Conservation (phyloP, 2,797 vertebrate genomes). For the Dicrostonyx torquatus region DNA sequence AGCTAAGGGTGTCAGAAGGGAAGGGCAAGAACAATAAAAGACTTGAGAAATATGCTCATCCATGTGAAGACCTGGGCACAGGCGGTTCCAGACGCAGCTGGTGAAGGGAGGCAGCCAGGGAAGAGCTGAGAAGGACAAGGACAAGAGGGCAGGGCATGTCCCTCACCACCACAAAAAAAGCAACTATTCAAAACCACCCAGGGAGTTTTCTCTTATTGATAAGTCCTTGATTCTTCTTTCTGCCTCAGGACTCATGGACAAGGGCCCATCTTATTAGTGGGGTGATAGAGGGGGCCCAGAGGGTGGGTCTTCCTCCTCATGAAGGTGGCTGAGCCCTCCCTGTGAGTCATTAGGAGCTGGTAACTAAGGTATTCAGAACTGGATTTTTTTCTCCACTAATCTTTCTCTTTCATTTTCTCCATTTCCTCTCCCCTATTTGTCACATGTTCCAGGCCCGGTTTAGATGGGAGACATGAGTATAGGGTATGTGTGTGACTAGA, state of each 20-base stretch:
- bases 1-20: constrained; percentile 55
- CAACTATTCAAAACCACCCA: constrained; percentile 74
- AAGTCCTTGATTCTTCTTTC: constrained; percentile 55
- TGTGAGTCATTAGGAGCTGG: constrained; percentile 13
- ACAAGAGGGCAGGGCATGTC: constrained; percentile 52
- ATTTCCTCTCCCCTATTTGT: not conserved
- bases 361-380: constrained; percentile 72
- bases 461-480: not conserved
- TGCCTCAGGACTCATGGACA: constrained; percentile 37
- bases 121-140: not conserved
- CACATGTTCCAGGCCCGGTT: constrained; percentile 38
- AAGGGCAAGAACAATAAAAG: constrained; percentile 67
- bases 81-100: constrained; percentile 58
- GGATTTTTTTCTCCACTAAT: constrained; percentile 73
- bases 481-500: not conserved
- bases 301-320: constrained; percentile 32
- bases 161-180: constrained; percentile 67
- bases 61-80: not conserved
- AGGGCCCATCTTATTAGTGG: constrained; percentile 73
- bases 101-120: constrained; percentile 69
- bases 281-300: constrained; percentile 57
- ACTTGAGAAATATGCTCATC: constrained; percentile 34
- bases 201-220: constrained; percentile 73
- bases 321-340: constrained; percentile 42
- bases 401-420: constrained; percentile 23